These are phyloP conservation scores for Gymnocypris eckloni DNA, from an alignment of 2,797 vertebrate genomes.

Conservation along the genomic window DNA sequence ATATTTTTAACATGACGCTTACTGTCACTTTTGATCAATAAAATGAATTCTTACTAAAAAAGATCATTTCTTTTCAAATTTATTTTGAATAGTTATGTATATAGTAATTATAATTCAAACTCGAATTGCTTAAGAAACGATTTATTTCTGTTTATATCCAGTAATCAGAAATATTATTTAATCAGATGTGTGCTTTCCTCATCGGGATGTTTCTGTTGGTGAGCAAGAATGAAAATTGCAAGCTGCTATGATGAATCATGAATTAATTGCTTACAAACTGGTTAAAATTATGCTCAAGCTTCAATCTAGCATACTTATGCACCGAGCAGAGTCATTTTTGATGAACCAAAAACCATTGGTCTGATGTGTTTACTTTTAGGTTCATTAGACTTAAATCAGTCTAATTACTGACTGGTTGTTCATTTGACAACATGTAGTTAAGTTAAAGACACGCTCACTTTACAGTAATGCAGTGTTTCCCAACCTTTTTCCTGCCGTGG, in stretches of 20 bases:
- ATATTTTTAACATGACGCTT: too few species aligned
- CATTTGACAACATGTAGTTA: neutral
- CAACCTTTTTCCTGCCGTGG: too few species aligned
- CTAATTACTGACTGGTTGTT: slow-evolving; percentile 15
- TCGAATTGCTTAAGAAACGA: neutral
- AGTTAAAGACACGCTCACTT: neutral
- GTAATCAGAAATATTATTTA: neutral
- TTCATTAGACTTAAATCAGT: slow-evolving; percentile 4
- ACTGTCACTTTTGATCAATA: too few species aligned
- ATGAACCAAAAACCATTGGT: neutral
- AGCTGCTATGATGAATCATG: neutral
- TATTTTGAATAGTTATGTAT: neutral
- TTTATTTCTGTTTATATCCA: neutral
- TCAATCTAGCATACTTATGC: neutral
- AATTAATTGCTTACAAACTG: neutral
- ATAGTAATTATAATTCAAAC: neutral
- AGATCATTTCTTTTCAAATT: too few species aligned
- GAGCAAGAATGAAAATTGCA: neutral
- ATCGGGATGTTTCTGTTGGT: neutral
- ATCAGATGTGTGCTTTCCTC: neutral
- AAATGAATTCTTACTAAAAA: too few species aligned
- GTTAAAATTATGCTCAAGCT: neutral
- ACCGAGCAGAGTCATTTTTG: neutral
- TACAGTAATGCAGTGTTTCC: too few species aligned
- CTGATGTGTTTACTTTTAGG: slow-evolving; percentile 2